These are phyloP conservation scores for Lucifuga dentata DNA, from an alignment of 2,113 vertebrate species.

Conservation along the genomic window DNA sequence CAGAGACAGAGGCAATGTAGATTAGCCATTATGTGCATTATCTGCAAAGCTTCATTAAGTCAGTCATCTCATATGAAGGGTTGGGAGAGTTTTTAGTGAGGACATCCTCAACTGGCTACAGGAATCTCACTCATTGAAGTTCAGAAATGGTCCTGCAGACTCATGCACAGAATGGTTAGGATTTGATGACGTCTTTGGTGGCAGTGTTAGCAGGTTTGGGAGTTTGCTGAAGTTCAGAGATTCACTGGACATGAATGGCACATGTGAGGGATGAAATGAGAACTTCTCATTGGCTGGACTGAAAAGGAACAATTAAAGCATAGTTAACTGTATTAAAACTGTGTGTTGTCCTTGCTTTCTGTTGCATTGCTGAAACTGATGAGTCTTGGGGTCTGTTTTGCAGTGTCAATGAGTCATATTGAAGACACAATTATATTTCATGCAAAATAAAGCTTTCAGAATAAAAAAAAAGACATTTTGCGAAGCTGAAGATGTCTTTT, in stretches of 20 bases:
- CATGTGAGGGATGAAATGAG: slow-evolving; percentile 68
- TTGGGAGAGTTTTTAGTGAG: slow-evolving; percentile 23
- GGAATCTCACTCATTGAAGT: slow-evolving; percentile 59
- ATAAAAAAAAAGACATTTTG: too few relatives aligned
- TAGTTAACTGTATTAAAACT: slow-evolving; percentile 74
- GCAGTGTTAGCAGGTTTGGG: slow-evolving; percentile 47
- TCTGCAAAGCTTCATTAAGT: slow-evolving; percentile 52
- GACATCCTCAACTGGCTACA: slow-evolving; percentile 50
- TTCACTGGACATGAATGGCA: slow-evolving; percentile 58
- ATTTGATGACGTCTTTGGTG: slow-evolving; percentile 49
- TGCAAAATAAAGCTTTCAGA: too few relatives aligned
- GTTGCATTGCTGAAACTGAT: not conserved
- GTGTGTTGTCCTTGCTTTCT: slow-evolving; percentile 17
- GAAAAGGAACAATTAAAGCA: slow-evolving; percentile 79
- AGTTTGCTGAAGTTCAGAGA: slow-evolving; percentile 47
- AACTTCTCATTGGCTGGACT: slow-evolving; percentile 70
- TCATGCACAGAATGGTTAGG: slow-evolving; percentile 22
- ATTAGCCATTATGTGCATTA: slow-evolving; percentile 59
- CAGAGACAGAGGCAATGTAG: slow-evolving; percentile 59
- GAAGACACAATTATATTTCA: too few relatives aligned
- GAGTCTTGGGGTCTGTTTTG: not conserved
- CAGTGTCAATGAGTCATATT: too few relatives aligned
- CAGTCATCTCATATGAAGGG: slow-evolving; percentile 38
- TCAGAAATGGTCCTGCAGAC: slow-evolving; percentile 38
- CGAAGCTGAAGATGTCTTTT: too few relatives aligned